phyloP scores from a whole-genome alignment of 2,113 vertebrate species.

The Potamarius usumacintae region DNA sequence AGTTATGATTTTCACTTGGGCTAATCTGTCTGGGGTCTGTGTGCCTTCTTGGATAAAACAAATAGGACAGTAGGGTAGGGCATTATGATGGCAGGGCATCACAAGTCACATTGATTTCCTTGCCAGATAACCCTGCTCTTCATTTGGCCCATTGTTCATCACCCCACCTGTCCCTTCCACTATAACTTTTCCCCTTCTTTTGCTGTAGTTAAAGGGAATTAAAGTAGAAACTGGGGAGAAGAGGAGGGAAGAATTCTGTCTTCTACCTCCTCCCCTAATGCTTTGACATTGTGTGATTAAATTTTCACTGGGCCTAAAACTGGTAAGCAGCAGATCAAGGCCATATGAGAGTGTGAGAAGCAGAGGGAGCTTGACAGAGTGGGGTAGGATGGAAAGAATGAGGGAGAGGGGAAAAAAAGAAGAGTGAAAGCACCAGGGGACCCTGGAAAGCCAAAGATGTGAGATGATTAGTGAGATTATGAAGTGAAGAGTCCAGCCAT shows the following conservation, averaged over 20 bases:
- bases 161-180: conserved; percentile 80
- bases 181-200: conserved; percentile 69
- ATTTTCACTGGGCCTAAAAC: conserved; percentile 45
- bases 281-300: conserved; percentile 53
- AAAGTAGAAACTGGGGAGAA: conserved; percentile 71
- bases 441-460: conserved; percentile 40
- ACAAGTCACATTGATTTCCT: conserved; percentile 89
- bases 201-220: conserved; percentile 66
- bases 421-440: conserved; percentile 25
- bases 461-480: conserved; percentile 48
- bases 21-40: conserved; percentile 78
- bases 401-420: conserved; percentile 40
- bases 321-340: conserved; percentile 46
- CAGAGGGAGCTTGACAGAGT: conserved; percentile 61
- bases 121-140: conserved; percentile 84
- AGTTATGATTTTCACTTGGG: conserved; percentile 47
- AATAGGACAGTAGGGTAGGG: conserved; percentile 84
- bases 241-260: conserved; percentile 19
- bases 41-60: conserved; percentile 77
- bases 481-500: conserved; percentile 33
- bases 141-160: conserved; percentile 86
- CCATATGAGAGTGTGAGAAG: conserved; percentile 46
- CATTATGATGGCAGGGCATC: conserved; percentile 82
- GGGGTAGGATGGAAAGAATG: conserved; percentile 55
- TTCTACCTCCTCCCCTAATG: conserved; percentile 12